phyloP scores from a whole-genome alignment of 2,888 invertebrate species.

The Mythimna impura region DNA sequence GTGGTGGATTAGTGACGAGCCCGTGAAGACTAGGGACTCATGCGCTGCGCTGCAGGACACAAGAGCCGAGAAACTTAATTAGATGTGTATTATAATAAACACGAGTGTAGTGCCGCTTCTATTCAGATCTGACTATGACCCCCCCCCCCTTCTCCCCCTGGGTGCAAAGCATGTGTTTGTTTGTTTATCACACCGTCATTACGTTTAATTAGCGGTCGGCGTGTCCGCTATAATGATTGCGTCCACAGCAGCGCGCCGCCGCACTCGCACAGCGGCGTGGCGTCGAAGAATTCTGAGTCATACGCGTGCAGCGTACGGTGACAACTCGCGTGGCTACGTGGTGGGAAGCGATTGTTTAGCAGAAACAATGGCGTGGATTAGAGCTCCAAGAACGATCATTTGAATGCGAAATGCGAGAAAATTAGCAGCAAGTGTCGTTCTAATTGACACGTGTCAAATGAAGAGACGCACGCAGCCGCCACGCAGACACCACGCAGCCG shows the following conservation, averaged over 20 bases:
- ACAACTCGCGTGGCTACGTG: slow-evolving; percentile 14
- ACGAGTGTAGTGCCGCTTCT: slow-evolving; percentile 30
- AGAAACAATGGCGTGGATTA: slow-evolving; percentile 71
- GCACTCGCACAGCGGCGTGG: not conserved
- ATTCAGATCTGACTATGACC: slow-evolving; percentile 42
- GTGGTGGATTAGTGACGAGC: not conserved
- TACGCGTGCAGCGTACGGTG: slow-evolving; percentile 11
- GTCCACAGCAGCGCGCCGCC: slow-evolving; percentile 33
- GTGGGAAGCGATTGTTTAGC: slow-evolving; percentile 66
- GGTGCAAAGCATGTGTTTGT: slow-evolving; percentile 64
- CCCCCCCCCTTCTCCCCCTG: not conserved
- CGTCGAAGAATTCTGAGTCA: not conserved
- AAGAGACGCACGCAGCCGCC: not conserved
- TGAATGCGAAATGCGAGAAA: slow-evolving; percentile 64
- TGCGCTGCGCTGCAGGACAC: not conserved
- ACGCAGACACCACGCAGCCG: not conserved
- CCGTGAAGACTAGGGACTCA: not conserved
- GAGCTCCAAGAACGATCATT: slow-evolving; percentile 60
- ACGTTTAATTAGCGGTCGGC: slow-evolving; percentile 76
- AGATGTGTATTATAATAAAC: slow-evolving; percentile 44
- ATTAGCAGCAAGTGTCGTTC: slow-evolving; percentile 54
- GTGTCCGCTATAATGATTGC: slow-evolving; percentile 56
- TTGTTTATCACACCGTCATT: slow-evolving; percentile 80
- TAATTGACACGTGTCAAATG: slow-evolving; percentile 63
- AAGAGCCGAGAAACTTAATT: slow-evolving; percentile 37